Evolutionary conservation across 2,888 invertebrate species (phyloP).

Genomic region (Theristus sp.): DNA sequence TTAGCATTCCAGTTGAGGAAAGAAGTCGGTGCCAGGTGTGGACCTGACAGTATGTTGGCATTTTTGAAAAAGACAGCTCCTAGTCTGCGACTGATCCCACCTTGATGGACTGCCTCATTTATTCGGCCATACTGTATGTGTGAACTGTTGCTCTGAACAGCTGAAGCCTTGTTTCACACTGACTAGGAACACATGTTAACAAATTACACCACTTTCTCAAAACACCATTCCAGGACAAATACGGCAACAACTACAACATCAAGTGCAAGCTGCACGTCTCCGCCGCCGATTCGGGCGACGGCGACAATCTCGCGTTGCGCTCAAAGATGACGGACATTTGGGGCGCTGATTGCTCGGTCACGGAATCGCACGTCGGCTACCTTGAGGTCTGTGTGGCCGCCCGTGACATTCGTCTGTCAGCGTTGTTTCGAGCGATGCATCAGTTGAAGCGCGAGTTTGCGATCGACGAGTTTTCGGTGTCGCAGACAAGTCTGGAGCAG

Average conservation of each 20-base stretch:
- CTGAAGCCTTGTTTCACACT: too few species aligned
- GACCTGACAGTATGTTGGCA: too few species aligned
- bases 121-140: too few species aligned
- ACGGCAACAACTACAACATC: constrained; percentile 3
- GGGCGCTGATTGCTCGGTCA: neutral
- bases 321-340: neutral
- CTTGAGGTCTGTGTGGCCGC: neutral
- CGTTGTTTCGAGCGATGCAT: neutral
- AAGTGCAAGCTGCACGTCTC: neutral
- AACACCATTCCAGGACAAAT: too few species aligned
- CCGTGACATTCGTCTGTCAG: neutral
- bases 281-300: neutral
- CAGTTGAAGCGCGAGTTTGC: neutral
- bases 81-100: too few species aligned
- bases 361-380: neutral
- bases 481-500: constrained; percentile 5
- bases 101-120: too few species aligned
- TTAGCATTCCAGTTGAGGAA: too few species aligned
- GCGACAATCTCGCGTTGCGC: neutral
- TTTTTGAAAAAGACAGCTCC: too few species aligned
- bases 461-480: constrained; percentile 1
- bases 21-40: too few species aligned
- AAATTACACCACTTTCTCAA: too few species aligned
- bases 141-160: too few species aligned
- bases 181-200: too few species aligned